These are phyloP conservation scores for Bungarus multicinctus DNA, from an alignment of 2,113 vertebrate genomes.

Conservation along the genomic window DNA sequence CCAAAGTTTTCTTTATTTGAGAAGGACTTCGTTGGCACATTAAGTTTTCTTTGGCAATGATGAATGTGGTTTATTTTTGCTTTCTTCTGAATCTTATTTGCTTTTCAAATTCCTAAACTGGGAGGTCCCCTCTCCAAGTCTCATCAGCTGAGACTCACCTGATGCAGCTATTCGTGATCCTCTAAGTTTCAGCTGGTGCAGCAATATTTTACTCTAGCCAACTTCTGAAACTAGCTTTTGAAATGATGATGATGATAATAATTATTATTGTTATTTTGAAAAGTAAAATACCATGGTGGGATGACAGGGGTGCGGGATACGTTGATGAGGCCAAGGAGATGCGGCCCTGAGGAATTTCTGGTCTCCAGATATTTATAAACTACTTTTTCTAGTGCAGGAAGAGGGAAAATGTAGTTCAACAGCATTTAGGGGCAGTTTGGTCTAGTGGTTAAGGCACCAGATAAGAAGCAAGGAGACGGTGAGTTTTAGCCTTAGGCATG, in stretches of 20 bases:
- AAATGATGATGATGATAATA: neutral
- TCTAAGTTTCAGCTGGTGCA: neutral
- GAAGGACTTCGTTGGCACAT: neutral
- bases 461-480: neutral
- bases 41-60: neutral
- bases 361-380: neutral
- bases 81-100: neutral
- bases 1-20: neutral
- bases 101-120: neutral
- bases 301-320: neutral
- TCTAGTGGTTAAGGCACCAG: neutral
- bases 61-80: neutral
- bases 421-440: neutral
- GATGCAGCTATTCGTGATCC: neutral
- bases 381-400: neutral
- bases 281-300: neutral
- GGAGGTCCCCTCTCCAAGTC: neutral
- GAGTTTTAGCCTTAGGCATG: neutral
- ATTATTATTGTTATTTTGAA: neutral
- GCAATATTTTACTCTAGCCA: neutral
- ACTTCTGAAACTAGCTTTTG: neutral
- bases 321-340: neutral
- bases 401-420: neutral
- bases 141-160: neutral
- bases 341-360: neutral